These are phyloP conservation scores for Leptothorax acervorum DNA, from an alignment of 2,888 invertebrate genomes.

Conservation along the genomic window DNA sequence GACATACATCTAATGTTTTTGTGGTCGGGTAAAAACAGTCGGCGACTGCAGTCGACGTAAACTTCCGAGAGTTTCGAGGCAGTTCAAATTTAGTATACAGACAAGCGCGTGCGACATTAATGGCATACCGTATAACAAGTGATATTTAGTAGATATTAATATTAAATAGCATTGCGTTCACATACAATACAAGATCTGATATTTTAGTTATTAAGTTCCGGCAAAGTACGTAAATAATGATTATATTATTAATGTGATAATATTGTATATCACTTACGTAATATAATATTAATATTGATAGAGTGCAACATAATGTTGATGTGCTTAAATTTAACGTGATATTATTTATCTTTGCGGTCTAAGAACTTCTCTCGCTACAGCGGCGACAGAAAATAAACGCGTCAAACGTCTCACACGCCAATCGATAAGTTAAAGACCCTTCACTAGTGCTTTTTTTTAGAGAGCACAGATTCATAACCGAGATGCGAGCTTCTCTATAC, in stretches of 20 bases:
- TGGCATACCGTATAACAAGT: background rate
- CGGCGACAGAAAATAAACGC: background rate
- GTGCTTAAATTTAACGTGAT: background rate
- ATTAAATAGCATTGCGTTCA: background rate
- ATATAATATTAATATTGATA: conserved; percentile 13
- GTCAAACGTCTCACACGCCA: too few relatives aligned
- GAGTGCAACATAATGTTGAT: background rate
- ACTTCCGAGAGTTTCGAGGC: background rate
- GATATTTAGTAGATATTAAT: conserved; percentile 13
- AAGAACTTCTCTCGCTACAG: background rate
- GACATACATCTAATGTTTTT: conserved; percentile 38
- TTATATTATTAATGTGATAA: background rate
- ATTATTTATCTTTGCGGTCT: conserved; percentile 1
- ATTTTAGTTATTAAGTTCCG: background rate
- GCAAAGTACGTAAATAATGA: background rate
- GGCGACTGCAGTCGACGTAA: conserved; percentile 2
- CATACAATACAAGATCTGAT: background rate
- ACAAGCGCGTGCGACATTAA: background rate
- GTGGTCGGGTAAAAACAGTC: conserved; percentile 19
- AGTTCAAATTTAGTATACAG: conserved; percentile 4
- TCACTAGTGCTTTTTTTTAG: background rate
- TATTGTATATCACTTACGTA: background rate
- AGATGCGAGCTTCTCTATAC: background rate
- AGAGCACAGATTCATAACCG: background rate
- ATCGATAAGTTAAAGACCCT: background rate